Base-by-base conservation (phyloP, 2,797 vertebrate species). In the Lerista edwardsae region DNA sequence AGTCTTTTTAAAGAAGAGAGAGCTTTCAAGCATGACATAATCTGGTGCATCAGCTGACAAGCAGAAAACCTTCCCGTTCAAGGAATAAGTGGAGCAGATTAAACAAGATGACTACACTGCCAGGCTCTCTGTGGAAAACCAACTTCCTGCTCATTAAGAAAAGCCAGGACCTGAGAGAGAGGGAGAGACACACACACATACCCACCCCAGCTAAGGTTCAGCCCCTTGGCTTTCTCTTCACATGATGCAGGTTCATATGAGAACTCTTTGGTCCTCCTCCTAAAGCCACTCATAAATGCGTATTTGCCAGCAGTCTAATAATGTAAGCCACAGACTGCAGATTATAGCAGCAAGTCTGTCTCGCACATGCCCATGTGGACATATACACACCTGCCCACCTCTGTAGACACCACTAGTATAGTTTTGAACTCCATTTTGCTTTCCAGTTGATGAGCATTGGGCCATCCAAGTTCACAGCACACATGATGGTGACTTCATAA, bases 71-170 rank as follows among this genome's bases (percentile, higher is more conserved):
- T 84, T 79, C 68, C 36, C 4, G 21, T 59, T 74, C 62, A 80
- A 80, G 65, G 73, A 84, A 34, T 79, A 85, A 80, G 21, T 69
- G 76, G 73, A 71, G 34, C 72, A 71, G 72, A 84, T 75, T 76
- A 80, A 82, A 79, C 47, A 80, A 72, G 65, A 55, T 27, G 41
- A 64, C 34, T 84, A 47, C 17, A 47, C 82, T 55, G 65, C 64
- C 41, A 8, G 41, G 64, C 65, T 62, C 65, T 62, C n/a, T 64
- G n/a, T 51, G 41, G 80, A 67, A 81, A 80, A 84, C 34, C 21
- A 75, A 80, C 6, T 67, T 67, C 31, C 36, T 55, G 31, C 27
- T 71, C 59, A 64, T 67, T 69, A 74, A 64, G 34, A 55, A 36
- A 9, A 62, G 17, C 31, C 27, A 25, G 15, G 6, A 19, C 3